Base-by-base conservation (phyloP, 2,888 invertebrate species). In the Dolichomitus sp. region DNA sequence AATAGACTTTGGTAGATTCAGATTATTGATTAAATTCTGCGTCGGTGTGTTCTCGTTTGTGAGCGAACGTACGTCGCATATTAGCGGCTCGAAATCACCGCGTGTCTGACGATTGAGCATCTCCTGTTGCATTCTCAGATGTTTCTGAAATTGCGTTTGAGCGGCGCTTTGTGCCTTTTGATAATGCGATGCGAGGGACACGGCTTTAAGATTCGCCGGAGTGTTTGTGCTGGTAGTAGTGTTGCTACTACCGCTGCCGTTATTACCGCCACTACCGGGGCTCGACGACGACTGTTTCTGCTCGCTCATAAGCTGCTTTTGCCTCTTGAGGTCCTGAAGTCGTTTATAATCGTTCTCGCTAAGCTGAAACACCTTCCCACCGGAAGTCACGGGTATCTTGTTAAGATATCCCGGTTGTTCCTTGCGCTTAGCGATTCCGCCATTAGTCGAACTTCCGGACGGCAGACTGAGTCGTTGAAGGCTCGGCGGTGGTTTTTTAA, bases 291-390 rank as follows among this genome's bases (percentile, higher is more conserved):
- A 37, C 79, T 68, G 6, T 63, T 69, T 84, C 74, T 92, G 93
- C 5, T 93, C 90, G 48, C 93, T 93, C 65, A 94, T 86, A 87
- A 94, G 92, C 81, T 94, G 94, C 69, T 95, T 94, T 80, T 94
- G 94, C 80, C 93, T 94, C 85, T 95, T 95, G 14, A 95, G 89
- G 66, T 91, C 94, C 76, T 95, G 94, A 57, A 95, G 88, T 85
- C 97, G 96, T 93, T 97, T 97, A 93, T 97, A 97, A 89, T 97
- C 97, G 68, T 96, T 96, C 45, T 97, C 95, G 3, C 97, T 97
- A 88, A 97, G 96, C 91, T 97, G 97, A 93, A 96, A 97, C 0
- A 97, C 96, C 89, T 96, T 96, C n/a, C 97, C 97, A 0, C 97
- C 96, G 0, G 97, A 96, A 96, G 4, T 81, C 96, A 96, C 85